Base-by-base conservation (phyloP, 1,140 invertebrate species). In the Melipona quadrifasciata region DNA sequence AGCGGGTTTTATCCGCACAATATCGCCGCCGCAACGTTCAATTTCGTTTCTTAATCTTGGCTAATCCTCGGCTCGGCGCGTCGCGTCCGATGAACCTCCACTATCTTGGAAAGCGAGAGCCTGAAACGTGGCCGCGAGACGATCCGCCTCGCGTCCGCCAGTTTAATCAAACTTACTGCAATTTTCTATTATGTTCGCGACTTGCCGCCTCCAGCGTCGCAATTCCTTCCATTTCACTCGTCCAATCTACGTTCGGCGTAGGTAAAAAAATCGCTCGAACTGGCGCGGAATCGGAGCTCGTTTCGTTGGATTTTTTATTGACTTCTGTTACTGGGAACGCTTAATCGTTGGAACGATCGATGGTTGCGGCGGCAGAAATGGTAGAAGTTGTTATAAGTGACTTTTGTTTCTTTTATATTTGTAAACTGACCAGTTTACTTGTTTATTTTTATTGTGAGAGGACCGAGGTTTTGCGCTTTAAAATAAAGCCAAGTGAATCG, bases 131-230 rank as follows among this genome's bases (percentile, higher is more conserved):
- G 68, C 31, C 70, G 65, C n/a, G 67, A 55, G 57, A 70, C 71
- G 58, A 64, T 34, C n/a, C 16, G 14, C 24, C 39, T 11, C 10
- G 57, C 31, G 27, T 16, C 24, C n/a, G n/a, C 31, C 67, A 80
- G 88, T 91, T 93, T 92, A 92, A 94, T 93, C 90, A 93, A 93
- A 93, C 90, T 92, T 90, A 64, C 79, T 90, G 88, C 31, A 91
- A 93, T 93, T 93, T 93, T 92, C 92, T 89, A 93, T 93, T 93
- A 93, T 92, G 91, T 76, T 75, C 77, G 78, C 89, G 91, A 93
- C 90, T 92, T 90, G 83, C 85, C 87, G 88, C 90, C 88, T 86
- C 73, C 31, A 61, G 81, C 86, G 82, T 74, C 90, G 90, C 90
- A 90, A 90, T 89, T 93, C 89, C 91, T 92, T 92, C 89, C 86